Base-by-base conservation (phyloP, 2,113 vertebrate species). In the Cyprinus carpio region DNA sequence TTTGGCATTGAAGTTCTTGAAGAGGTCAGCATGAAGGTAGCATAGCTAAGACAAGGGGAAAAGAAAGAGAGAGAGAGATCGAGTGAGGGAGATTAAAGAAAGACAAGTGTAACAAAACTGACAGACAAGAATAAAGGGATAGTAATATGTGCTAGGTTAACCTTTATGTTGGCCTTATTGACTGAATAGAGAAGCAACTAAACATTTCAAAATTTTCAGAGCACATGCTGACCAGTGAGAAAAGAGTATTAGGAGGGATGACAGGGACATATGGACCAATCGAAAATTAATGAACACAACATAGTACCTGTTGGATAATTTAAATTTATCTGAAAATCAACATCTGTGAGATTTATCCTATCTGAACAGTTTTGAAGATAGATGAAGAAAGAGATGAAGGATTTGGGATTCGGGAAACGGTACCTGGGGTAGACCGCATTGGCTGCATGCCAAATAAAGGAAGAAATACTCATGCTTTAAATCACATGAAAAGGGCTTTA, bases 21-120 rank as follows among this genome's bases (percentile, higher is more conserved):
- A 89, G 88, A 97, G 92, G 49, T 97, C 96, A 3, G 94, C 96
- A 3, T 98, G 96, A 62, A 98, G 94, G 91, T 94, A 97, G 90
- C 96, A 97, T 79, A 98, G 95, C 97, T 98, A 87, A 71, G 83
- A 5, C 67, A 86, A 27, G 34, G 4, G 71, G 51, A 62, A 4
- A 82, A 71, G 29, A n/a, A 16, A 29, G 64, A 29, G n/a, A 12
- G n/a, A 12, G n/a, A 49, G 43, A 75, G 43, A 27, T 15, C 11
- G 23, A 49, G 20, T 11, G 12, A 13, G 15, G 4, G 23, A 49
- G 20, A 69, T 46, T 34, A 85, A 54, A 79, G 18, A 51, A 64
- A 58, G 43, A 49, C 23, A n/a, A 81, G 43, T 10, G 4, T 71
- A 58, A 49, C 11, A 27, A 25, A 80, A 9, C 23, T 62, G 56